Conservation (phyloP, 2,113 vertebrate species). For the Scolopax mira region DNA sequence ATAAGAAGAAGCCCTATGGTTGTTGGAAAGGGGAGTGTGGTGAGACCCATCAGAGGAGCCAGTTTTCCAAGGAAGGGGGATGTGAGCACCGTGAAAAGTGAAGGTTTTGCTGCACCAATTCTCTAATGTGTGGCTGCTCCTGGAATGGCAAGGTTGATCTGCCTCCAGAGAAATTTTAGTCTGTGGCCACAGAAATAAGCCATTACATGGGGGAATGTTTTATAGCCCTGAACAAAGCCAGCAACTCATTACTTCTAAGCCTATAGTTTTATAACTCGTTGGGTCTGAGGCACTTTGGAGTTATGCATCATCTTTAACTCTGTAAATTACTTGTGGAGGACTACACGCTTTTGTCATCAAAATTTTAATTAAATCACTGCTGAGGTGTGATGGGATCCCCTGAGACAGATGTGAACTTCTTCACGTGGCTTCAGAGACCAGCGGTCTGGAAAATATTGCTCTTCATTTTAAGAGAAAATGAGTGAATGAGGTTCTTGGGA, state of each 20-base stretch:
- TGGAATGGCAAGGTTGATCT: background rate
- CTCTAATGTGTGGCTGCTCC: background rate
- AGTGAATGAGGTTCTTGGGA: background rate
- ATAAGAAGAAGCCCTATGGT: background rate
- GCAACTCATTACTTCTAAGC: background rate
- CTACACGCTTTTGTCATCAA: background rate
- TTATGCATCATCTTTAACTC: background rate
- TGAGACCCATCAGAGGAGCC: background rate
- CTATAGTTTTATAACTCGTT: background rate
- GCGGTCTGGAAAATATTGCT: constrained; percentile 34
- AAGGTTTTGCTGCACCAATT: background rate
- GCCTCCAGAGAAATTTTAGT: background rate
- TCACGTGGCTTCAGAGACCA: constrained; percentile 8
- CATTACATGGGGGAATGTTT: background rate
- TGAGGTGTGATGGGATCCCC: constrained; percentile 23
- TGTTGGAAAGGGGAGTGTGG: background rate
- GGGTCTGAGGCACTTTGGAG: background rate
- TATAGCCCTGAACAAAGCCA: background rate
- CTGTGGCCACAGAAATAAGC: background rate
- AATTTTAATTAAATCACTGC: constrained; percentile 31
- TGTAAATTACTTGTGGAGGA: constrained; percentile 3
- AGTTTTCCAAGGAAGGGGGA: background rate
- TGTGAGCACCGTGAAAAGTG: accelerated
- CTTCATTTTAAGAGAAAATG: constrained; percentile 3
- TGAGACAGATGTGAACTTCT: constrained; percentile 3